phyloP scores from a whole-genome alignment of 2,797 vertebrate species.

The Anguilla marmorata region DNA sequence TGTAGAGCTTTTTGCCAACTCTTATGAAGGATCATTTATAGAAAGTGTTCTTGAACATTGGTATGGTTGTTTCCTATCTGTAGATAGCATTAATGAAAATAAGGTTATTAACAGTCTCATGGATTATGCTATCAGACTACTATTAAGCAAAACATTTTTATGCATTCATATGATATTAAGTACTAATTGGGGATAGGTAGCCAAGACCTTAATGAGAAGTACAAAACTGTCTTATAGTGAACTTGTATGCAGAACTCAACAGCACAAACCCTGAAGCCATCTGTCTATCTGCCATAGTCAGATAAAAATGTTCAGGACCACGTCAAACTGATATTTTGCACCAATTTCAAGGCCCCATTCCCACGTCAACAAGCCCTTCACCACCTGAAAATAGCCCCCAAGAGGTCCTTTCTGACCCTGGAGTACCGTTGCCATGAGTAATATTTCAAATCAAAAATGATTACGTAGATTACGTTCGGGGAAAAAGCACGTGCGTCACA shows the following conservation, averaged over 20 bases:
- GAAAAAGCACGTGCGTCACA: neutral
- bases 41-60: neutral
- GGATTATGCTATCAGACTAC: neutral
- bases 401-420: neutral
- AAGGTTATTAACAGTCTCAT: neutral
- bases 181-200: conserved; percentile 20
- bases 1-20: neutral
- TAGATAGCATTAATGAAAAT: no score
- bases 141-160: neutral
- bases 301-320: neutral
- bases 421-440: neutral
- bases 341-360: neutral
- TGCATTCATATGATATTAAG: neutral
- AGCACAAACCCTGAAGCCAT: neutral
- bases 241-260: neutral
- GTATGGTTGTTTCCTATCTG: no score
- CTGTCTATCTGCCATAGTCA: neutral
- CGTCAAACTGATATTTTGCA: neutral
- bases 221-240: neutral
- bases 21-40: neutral
- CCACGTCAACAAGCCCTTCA: neutral
- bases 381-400: neutral
- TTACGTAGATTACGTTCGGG: neutral
- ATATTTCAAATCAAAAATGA: neutral
- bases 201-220: conserved; percentile 16